phyloP scores from a whole-genome alignment of 2,113 vertebrate species.

The Ceratotherium simum region DNA sequence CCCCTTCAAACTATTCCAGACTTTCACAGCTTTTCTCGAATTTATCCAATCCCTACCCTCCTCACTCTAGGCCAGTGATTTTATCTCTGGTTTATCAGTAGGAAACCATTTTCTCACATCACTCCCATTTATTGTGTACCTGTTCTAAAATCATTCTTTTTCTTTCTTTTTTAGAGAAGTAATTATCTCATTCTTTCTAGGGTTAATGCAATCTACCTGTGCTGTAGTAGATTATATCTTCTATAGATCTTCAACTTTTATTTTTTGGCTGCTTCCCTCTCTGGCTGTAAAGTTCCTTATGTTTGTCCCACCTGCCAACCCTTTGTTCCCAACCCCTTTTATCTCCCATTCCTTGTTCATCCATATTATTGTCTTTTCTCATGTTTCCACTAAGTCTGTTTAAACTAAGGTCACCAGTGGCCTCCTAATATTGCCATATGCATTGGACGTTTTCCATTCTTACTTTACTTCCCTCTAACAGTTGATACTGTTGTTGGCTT shows the following conservation, averaged over 20 bases:
- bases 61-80: background rate
- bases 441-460: background rate
- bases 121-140: background rate
- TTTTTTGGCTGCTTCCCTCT: background rate
- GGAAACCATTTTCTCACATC: background rate
- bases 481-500: background rate
- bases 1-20: background rate
- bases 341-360: background rate
- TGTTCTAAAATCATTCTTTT: background rate
- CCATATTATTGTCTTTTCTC: background rate
- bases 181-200: background rate
- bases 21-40: background rate
- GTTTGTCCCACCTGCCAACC: background rate
- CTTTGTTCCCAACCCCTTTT: background rate
- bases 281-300: background rate
- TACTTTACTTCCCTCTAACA: background rate
- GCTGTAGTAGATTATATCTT: background rate
- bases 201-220: background rate
- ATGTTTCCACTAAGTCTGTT: background rate
- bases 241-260: background rate
- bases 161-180: background rate
- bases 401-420: background rate
- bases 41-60: background rate
- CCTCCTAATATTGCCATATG: background rate
- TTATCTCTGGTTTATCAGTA: background rate